These are phyloP conservation scores for Sinocyclocheilus rhinocerous DNA, from an alignment of 2,113 vertebrate genomes.

Conservation along the genomic window DNA sequence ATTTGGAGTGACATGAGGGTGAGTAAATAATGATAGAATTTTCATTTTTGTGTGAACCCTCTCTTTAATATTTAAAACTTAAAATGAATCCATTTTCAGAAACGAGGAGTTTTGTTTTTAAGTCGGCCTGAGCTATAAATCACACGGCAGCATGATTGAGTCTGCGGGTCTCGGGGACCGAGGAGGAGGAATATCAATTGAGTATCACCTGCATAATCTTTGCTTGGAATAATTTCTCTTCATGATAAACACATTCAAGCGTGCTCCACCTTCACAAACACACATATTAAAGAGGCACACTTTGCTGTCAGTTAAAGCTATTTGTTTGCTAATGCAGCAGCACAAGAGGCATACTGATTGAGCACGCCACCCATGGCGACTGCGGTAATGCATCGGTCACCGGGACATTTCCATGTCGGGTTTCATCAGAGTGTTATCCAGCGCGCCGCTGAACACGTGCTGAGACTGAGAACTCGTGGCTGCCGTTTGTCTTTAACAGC, in stretches of 20 bases:
- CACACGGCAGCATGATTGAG: conserved; percentile 50
- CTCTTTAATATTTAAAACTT: not conserved
- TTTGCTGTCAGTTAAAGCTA: conserved; percentile 32
- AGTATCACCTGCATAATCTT: conserved; percentile 54
- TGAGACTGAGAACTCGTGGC: conserved; percentile 43
- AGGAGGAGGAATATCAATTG: conserved; percentile 55
- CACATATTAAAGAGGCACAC: not conserved
- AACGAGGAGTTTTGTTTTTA: conserved; percentile 34
- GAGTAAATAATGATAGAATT: conserved; percentile 12
- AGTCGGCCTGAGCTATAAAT: conserved; percentile 46
- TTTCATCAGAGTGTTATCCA: conserved; percentile 40
- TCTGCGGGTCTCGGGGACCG: conserved; percentile 24
- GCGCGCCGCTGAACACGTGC: conserved; percentile 3
- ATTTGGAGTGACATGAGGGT: not conserved
- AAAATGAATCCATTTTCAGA: not conserved
- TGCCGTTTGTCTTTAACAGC: not conserved
- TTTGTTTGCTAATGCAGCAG: conserved; percentile 53
- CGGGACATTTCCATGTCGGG: conserved; percentile 26
- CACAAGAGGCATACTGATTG: conserved; percentile 37
- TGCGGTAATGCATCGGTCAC: conserved; percentile 51
- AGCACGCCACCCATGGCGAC: conserved; percentile 40
- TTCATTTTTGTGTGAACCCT: not conserved
- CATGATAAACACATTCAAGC: conserved; percentile 44
- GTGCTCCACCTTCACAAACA: not conserved
- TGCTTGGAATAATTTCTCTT: conserved; percentile 43